Conservation (phyloP, 2,888 invertebrate genomes). For the Arrhopalites spinosus region DNA sequence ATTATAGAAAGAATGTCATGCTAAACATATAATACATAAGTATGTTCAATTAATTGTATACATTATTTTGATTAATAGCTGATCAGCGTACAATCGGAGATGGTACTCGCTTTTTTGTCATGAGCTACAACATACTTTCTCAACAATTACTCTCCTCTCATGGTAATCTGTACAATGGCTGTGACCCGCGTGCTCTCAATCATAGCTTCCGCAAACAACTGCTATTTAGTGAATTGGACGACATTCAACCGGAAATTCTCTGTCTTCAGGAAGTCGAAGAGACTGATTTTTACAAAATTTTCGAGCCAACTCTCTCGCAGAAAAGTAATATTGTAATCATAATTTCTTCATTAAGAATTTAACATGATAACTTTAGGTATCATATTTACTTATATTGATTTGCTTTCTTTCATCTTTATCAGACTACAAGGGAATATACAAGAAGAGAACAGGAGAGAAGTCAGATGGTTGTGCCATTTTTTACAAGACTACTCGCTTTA, state of each 20-base stretch:
- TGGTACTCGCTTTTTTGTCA: constrained; percentile 65
- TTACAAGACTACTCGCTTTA: constrained; percentile 72
- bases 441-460: constrained; percentile 79
- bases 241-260: constrained; percentile 69
- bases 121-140: constrained; percentile 88
- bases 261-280: constrained; percentile 91
- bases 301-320: constrained; percentile 61
- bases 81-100: constrained; percentile 38
- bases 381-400: background rate
- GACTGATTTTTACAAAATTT: constrained; percentile 71
- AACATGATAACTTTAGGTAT: background rate
- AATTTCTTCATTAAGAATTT: background rate
- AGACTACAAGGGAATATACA: constrained; percentile 78
- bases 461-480: constrained; percentile 91
- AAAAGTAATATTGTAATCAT: constrained; percentile 57
- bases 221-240: constrained; percentile 66
- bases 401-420: no score
- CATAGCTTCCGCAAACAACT: constrained; percentile 72
- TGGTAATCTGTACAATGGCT: constrained; percentile 71
- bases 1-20: background rate
- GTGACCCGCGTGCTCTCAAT: constrained; percentile 65
- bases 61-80: constrained; percentile 24
- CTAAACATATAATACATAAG: background rate
- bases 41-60: background rate
- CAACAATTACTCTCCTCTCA: constrained; percentile 79